Conservation (phyloP, 1,140 invertebrate genomes). For the Camponotus vicinus region DNA sequence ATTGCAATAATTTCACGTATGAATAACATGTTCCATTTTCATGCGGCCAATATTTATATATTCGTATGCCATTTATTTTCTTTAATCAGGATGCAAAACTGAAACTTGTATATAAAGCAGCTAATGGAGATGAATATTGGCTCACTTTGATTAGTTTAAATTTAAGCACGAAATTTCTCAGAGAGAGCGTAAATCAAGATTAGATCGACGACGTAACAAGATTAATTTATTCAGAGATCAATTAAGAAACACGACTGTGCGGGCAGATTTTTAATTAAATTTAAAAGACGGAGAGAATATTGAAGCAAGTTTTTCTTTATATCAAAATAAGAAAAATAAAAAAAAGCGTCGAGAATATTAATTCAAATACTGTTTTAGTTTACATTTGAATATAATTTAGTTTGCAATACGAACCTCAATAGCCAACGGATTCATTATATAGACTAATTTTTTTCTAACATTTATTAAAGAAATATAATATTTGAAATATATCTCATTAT, state of each 20-base stretch:
- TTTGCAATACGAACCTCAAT: background rate
- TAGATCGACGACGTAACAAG: constrained; percentile 5
- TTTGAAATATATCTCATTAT: no score
- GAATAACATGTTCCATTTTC: background rate
- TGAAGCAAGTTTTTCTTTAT: constrained; percentile 8
- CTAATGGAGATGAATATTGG: constrained; percentile 12
- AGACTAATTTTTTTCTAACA: background rate
- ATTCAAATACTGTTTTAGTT: constrained; percentile 4
- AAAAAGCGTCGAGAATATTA: constrained; percentile 38
- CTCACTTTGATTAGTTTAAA: constrained; percentile 68
- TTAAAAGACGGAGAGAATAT: background rate
- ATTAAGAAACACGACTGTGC: constrained; percentile 57
- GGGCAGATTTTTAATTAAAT: constrained; percentile 15
- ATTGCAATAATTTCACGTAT: background rate
- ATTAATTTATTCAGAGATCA: constrained; percentile 74
- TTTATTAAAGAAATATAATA: background rate
- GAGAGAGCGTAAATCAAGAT: constrained; percentile 61
- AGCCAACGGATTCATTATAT: background rate
- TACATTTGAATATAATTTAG: constrained; percentile 6
- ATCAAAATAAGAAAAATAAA: background rate
- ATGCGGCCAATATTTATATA: background rate
- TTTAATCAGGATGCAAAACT: constrained; percentile 25
- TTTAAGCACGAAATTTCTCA: constrained; percentile 32
- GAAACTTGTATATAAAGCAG: background rate
- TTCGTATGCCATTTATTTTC: background rate